Conservation (phyloP, 2,113 vertebrate genomes). For the Halichoerus grypus region DNA sequence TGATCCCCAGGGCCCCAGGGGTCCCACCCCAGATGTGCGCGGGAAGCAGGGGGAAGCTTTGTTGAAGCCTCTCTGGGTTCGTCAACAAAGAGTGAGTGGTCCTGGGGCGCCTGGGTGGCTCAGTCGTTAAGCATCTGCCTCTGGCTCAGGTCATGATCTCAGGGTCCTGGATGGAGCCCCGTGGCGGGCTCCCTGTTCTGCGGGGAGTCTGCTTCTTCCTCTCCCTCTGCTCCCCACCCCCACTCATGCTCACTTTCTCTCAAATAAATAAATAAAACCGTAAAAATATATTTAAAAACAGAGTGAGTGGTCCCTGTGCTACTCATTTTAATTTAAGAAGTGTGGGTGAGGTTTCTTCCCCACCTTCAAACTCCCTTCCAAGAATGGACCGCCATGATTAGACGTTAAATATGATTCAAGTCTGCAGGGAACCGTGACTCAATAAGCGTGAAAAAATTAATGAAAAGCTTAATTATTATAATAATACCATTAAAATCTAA, state of each 20-base stretch:
- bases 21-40: accelerated
- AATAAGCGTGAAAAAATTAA: slow-evolving; percentile 88
- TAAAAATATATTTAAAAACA: background rate
- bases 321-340: slow-evolving; percentile 79
- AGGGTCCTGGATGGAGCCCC: background rate
- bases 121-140: background rate
- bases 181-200: background rate
- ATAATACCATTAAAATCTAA: slow-evolving; percentile 88
- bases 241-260: background rate
- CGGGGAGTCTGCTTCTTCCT: background rate
- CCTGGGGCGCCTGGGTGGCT: background rate
- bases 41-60: accelerated
- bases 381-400: slow-evolving; percentile 85
- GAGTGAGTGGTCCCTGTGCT: slow-evolving; percentile 41
- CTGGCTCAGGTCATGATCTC: background rate
- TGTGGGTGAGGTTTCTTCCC: slow-evolving; percentile 66
- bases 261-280: background rate
- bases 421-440: slow-evolving; percentile 86
- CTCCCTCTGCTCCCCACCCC: background rate
- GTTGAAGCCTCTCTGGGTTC: background rate
- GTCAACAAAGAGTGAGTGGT: slow-evolving; percentile 29
- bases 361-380: slow-evolving; percentile 75
- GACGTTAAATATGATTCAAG: slow-evolving; percentile 86
- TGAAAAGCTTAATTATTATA: slow-evolving; percentile 90
- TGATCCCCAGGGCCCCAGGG: background rate